These are phyloP conservation scores for Drosophila auraria DNA, from an alignment of 1,140 invertebrate genomes.

Conservation along the genomic window DNA sequence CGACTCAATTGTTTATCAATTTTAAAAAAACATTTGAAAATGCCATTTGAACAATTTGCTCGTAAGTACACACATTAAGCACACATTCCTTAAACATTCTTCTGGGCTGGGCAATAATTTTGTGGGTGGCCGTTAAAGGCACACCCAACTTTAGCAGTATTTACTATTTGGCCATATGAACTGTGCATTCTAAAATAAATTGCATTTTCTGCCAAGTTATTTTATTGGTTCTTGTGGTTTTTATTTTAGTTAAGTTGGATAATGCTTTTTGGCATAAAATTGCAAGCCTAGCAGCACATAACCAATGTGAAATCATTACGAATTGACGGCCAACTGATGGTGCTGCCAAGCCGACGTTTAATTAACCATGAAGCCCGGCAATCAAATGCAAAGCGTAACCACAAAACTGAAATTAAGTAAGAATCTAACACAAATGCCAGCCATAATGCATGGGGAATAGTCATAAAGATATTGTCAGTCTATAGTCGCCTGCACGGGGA, in stretches of 20 bases:
- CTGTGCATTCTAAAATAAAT: conserved; percentile 41
- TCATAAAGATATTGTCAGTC: conserved; percentile 16
- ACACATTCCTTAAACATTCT: conserved; percentile 29
- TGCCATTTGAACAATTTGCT: conserved; percentile 48
- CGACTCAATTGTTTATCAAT: conserved; percentile 45
- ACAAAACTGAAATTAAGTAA: conserved; percentile 61
- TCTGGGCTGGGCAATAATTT: conserved; percentile 18
- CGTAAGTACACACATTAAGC: conserved; percentile 39
- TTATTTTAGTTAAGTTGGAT: neutral
- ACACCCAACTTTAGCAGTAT: conserved; percentile 36
- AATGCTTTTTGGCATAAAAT: conserved; percentile 7
- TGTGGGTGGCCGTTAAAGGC: conserved; percentile 34
- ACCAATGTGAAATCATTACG: conserved; percentile 51
- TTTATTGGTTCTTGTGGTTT: conserved; percentile 11
- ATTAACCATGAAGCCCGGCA: conserved; percentile 66
- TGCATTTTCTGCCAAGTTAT: conserved; percentile 3
- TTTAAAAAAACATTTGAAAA: conserved; percentile 38
- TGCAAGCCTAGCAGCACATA: conserved; percentile 19
- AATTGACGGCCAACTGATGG: conserved; percentile 47
- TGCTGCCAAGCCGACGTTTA: conserved; percentile 52
- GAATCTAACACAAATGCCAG: conserved; percentile 59
- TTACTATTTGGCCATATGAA: conserved; percentile 21
- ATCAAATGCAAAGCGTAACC: conserved; percentile 69
- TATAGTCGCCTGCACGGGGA: conserved; percentile 10
- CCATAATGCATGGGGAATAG: conserved; percentile 17